These are phyloP conservation scores for Sebastes fasciatus DNA, from an alignment of 2,113 vertebrate species.

Conservation along the genomic window DNA sequence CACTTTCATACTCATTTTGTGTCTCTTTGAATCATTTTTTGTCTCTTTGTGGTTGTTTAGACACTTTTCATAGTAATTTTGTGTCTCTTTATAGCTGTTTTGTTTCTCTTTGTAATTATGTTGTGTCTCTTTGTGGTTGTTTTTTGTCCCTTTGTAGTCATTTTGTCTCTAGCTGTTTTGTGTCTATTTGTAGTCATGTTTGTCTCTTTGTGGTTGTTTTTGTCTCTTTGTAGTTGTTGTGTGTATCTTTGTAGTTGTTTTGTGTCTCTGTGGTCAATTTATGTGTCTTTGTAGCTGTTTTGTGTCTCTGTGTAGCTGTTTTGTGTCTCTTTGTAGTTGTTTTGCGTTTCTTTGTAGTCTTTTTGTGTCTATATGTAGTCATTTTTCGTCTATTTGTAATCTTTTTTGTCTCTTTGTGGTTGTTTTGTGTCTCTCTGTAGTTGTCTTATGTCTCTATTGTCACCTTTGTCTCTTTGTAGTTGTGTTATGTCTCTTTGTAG, in stretches of 20 bases:
- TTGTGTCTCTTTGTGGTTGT: neutral
- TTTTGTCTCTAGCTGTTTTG: neutral
- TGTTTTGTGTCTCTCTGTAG: neutral
- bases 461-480: neutral
- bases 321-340: neutral
- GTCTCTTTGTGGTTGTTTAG: neutral
- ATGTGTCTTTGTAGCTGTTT: neutral
- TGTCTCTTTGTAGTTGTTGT: neutral
- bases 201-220: neutral
- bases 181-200: neutral
- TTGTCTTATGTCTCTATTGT: neutral
- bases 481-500: neutral
- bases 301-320: neutral
- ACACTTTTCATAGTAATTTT: neutral
- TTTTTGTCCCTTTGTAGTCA: neutral
- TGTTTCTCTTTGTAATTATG: neutral
- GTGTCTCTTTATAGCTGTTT: neutral
- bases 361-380: neutral
- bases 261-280: neutral
- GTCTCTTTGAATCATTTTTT: neutral
- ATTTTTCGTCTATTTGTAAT: neutral
- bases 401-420: neutral
- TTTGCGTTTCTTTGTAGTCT: neutral
- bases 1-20: neutral
- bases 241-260: neutral